A percentile compares a stretch with the other conserved stretches of the same genome.
phyloP scores from a whole-genome alignment of 1,140 invertebrate genomes.

The Cotesia typhae region DNA sequence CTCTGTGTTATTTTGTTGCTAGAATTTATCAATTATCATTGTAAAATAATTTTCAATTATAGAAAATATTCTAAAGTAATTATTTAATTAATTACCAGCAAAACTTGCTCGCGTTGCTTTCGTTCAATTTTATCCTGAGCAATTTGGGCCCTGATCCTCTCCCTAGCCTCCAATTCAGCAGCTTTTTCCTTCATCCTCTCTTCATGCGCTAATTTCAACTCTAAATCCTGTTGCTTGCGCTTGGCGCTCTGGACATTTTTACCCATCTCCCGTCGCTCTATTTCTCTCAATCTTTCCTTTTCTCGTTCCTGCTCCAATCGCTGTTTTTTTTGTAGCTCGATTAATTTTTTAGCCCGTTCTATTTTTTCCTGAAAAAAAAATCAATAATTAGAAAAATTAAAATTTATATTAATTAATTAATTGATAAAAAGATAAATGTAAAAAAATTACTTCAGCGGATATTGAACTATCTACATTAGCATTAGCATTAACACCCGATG shows the following conservation, averaged over 20 bases:
- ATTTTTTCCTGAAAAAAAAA: conserved; percentile 54
- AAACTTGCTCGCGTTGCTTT: conserved; percentile 55
- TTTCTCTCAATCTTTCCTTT: conserved; percentile 73
- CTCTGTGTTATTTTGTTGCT: conserved; percentile 42
- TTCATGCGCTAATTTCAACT: conserved; percentile 75
- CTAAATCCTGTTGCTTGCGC: conserved; percentile 76
- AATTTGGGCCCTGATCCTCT: conserved; percentile 78
- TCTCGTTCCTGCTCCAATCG: conserved; percentile 72
- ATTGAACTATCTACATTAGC: no score
- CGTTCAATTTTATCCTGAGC: conserved; percentile 77
- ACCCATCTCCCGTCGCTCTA: conserved; percentile 75
- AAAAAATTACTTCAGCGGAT: background rate
- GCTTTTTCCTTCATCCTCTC: conserved; percentile 77
- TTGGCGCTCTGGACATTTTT: conserved; percentile 77
- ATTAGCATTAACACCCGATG: conserved; percentile 5
- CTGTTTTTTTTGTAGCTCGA: conserved; percentile 70
- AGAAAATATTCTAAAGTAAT: background rate
- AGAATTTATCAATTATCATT: background rate
- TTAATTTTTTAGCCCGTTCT: conserved; percentile 65
- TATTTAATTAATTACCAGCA: conserved; percentile 44
- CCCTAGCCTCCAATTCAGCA: conserved; percentile 73
- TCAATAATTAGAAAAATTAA: background rate
- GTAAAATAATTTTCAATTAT: no score
- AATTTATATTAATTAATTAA: background rate
- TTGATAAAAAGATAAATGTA: no score